A percentile compares a stretch with the other conserved stretches of the same genome.
phyloP scores from a whole-genome alignment of 2,888 invertebrate genomes.

The Falcaria lacertinaria region DNA sequence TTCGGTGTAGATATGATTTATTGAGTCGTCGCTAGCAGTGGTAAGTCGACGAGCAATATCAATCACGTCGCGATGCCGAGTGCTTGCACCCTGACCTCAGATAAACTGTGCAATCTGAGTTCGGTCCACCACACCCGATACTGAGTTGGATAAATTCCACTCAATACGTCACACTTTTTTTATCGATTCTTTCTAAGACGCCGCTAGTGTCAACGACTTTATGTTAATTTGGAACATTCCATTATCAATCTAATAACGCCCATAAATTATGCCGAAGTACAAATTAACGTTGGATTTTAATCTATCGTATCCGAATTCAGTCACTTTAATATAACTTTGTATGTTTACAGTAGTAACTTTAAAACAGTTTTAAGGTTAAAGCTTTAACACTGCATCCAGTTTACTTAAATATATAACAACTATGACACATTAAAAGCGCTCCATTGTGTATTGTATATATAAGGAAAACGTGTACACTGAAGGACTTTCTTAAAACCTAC shows the following conservation, averaged over 20 bases:
- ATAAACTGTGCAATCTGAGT: conserved; percentile 62
- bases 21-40: conserved; percentile 4
- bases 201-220: conserved; percentile 36
- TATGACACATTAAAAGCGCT: no score
- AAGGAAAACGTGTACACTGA: no score
- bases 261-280: no score
- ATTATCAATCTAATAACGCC: not conserved
- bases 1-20: conserved; percentile 2
- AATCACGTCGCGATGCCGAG: conserved; percentile 19
- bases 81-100: conserved; percentile 52
- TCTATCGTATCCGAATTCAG: no score
- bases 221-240: conserved; percentile 19
- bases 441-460: no score
- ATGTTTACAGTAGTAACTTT: no score
- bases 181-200: conserved; percentile 12
- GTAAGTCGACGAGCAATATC: not conserved
- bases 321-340: no score
- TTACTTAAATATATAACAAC: no score
- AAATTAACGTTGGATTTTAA: no score
- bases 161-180: conserved; percentile 14
- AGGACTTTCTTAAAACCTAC: no score
- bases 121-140: conserved; percentile 47
- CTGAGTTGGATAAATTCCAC: conserved; percentile 37
- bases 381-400: no score
- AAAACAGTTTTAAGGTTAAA: no score